These are phyloP conservation scores for Rhabdomys dilectus DNA, from an alignment of 2,113 vertebrate species.

Conservation along the genomic window DNA sequence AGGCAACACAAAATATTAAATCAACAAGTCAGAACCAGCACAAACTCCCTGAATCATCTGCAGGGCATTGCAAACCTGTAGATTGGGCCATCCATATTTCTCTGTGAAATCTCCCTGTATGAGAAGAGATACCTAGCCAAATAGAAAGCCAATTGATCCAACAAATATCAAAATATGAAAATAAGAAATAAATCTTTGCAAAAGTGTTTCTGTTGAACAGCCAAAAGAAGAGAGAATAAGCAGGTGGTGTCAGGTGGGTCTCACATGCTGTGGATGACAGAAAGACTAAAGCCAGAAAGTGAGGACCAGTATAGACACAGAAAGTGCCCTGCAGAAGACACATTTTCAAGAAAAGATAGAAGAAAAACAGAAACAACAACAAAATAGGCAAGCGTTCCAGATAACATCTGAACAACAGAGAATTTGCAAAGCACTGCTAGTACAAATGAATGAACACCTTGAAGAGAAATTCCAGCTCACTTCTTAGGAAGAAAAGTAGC, in stretches of 20 bases:
- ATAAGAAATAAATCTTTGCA: background rate
- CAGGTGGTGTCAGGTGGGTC: background rate
- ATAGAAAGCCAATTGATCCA: conserved; percentile 50
- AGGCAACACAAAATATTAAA: conserved; percentile 44
- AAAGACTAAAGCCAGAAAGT: background rate
- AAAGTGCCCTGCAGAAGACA: background rate
- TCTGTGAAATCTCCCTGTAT: background rate
- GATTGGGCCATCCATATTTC: background rate
- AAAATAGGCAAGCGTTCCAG: background rate
- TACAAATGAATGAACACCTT: background rate
- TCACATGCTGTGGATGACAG: background rate
- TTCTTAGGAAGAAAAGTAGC: background rate
- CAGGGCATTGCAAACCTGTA: background rate
- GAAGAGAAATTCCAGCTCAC: background rate
- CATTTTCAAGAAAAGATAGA: background rate
- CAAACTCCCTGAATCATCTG: background rate
- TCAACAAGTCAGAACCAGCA: conserved; percentile 18
- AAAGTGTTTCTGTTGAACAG: conserved; percentile 18
- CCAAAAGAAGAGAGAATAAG: background rate
- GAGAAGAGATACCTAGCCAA: background rate
- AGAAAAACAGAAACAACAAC: background rate
- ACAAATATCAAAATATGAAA: background rate
- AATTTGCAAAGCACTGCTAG: background rate
- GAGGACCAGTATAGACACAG: background rate
- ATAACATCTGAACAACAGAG: background rate